Percentiles rank a stretch among this genome's conserved stretches.
These are phyloP conservation scores for Phylloscopus whistleri DNA, from an alignment of 2,113 vertebrate species.

Conservation along the genomic window DNA sequence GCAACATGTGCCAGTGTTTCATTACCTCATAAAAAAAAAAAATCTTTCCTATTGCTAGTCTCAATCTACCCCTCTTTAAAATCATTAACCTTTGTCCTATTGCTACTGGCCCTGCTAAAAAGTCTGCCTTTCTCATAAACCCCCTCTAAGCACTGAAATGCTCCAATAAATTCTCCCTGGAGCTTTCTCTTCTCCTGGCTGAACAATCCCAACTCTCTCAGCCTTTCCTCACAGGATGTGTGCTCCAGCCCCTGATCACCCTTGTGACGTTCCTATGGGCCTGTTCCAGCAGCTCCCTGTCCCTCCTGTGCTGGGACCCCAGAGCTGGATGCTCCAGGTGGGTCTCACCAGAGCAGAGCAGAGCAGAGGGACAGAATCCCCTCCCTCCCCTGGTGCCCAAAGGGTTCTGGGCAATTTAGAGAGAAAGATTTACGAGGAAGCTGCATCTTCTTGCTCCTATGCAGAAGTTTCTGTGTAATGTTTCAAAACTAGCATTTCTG, in stretches of 20 bases:
- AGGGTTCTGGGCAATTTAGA: background rate
- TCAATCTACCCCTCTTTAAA: background rate
- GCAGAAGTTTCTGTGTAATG: background rate
- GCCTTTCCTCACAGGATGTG: background rate
- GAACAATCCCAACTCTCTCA: background rate
- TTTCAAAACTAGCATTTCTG: background rate
- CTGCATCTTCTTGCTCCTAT: accelerated
- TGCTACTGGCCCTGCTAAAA: background rate
- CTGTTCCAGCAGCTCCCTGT: accelerated
- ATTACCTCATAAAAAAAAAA: background rate
- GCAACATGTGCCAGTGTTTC: accelerated
- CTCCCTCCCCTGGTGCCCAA: background rate
- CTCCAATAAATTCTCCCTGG: background rate
- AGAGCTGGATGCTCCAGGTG: background rate
- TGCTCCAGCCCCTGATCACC: background rate
- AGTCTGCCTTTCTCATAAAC: background rate
- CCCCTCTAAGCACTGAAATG: background rate
- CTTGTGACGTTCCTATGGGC: too few relatives aligned
- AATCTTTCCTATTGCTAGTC: background rate
- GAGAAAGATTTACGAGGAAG: background rate
- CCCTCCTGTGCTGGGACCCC: background rate
- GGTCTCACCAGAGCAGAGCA: accelerated
- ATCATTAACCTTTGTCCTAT: background rate
- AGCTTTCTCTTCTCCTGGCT: background rate
- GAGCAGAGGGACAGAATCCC: background rate